phyloP scores from a whole-genome alignment of 2,888 invertebrate species.

The Himalopsyche anomala region DNA sequence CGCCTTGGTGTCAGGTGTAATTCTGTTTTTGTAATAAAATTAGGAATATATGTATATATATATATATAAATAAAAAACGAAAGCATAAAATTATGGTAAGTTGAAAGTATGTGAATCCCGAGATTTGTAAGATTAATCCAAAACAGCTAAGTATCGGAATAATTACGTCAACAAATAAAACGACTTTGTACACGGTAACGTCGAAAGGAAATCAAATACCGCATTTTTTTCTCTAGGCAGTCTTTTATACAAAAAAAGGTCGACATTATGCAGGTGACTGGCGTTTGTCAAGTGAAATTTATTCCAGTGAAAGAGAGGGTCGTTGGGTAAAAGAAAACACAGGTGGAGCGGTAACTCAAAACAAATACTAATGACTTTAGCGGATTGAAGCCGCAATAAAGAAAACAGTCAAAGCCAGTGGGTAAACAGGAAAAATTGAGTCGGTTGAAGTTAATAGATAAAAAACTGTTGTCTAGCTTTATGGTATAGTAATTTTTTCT shows the following conservation, averaged over 20 bases:
- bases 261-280: slow-evolving; percentile 13
- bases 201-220: not conserved
- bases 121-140: not conserved
- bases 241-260: not conserved
- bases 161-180: not conserved
- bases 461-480: no score
- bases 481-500: not conserved
- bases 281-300: slow-evolving; percentile 11
- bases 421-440: not conserved
- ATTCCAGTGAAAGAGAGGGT: not conserved
- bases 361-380: not conserved
- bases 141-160: not conserved
- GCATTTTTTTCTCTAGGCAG: not conserved
- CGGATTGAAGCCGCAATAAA: not conserved
- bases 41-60: no score
- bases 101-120: no score
- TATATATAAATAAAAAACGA: no score
- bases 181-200: not conserved
- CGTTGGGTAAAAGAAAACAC: not conserved
- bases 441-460: no score
- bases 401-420: not conserved
- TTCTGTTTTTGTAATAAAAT: no score
- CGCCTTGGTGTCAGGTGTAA: no score
- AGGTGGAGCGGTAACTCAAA: not conserved
- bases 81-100: no score